These are phyloP conservation scores for Machimus rusticus DNA, from an alignment of 2,888 invertebrate species.

Conservation along the genomic window DNA sequence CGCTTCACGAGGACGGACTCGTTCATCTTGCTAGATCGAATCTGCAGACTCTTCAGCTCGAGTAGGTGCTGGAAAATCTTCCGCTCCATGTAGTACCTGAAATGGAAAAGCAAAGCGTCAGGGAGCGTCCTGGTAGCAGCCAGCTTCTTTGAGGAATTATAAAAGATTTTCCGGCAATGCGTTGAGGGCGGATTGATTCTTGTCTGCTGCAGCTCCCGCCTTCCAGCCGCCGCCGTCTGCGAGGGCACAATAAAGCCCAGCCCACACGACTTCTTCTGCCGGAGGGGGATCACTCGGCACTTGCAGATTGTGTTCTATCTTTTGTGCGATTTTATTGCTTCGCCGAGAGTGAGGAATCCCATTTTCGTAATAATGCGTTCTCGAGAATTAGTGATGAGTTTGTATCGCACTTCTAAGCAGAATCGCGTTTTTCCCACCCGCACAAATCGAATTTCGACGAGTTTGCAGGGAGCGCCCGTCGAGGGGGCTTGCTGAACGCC, in stretches of 20 bases:
- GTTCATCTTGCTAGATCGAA: constrained; percentile 86
- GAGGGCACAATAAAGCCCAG: background rate
- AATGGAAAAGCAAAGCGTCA: constrained; percentile 50
- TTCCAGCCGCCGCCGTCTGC: background rate
- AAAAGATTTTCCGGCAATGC: background rate
- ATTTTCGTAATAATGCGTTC: constrained; percentile 31
- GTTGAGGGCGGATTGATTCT: background rate
- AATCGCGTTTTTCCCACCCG: background rate
- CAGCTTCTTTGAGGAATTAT: background rate
- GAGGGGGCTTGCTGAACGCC: background rate
- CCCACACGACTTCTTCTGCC: constrained; percentile 3
- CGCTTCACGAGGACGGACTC: constrained; percentile 88
- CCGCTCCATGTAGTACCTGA: constrained; percentile 86
- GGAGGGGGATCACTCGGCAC: background rate
- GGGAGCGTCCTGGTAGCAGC: background rate
- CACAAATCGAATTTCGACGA: constrained; percentile 5
- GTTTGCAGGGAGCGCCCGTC: background rate
- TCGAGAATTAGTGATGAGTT: background rate
- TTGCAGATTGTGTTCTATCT: background rate
- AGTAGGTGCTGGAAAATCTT: constrained; percentile 92
- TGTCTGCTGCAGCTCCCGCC: background rate
- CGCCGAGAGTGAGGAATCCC: background rate
- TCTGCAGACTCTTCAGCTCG: constrained; percentile 90
- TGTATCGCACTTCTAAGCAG: background rate
- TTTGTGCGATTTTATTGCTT: constrained; percentile 18